Conservation (phyloP, 2,797 vertebrate genomes). For the Enteromius radiatus region DNA sequence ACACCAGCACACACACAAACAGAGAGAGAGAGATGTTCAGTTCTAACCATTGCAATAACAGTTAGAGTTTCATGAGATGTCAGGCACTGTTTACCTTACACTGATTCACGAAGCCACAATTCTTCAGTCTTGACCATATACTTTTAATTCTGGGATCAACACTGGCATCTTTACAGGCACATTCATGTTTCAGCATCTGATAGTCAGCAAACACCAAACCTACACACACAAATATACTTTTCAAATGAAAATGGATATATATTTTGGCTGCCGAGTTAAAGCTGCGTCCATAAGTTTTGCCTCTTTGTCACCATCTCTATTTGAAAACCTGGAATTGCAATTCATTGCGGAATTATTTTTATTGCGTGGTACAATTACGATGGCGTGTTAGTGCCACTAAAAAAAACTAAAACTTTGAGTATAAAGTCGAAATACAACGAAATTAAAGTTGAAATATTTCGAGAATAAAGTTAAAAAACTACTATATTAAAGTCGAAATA, state of each 20-base stretch:
- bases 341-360: too few relatives aligned
- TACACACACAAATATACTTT: slow-evolving; percentile 61
- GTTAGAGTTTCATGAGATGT: neutral
- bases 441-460: too few relatives aligned
- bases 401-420: too few relatives aligned
- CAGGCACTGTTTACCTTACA: slow-evolving; percentile 82
- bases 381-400: too few relatives aligned
- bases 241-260: neutral
- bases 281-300: too few relatives aligned
- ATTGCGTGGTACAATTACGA: too few relatives aligned
- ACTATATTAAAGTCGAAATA: too few relatives aligned
- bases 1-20: slow-evolving; percentile 40
- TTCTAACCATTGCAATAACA: neutral
- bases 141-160: slow-evolving; percentile 88
- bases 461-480: too few relatives aligned
- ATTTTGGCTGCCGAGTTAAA: neutral
- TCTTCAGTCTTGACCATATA: slow-evolving; percentile 91
- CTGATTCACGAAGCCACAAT: slow-evolving; percentile 84
- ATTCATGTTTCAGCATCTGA: slow-evolving; percentile 91
- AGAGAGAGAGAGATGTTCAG: neutral
- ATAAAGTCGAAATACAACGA: too few relatives aligned
- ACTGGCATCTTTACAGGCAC: slow-evolving; percentile 88
- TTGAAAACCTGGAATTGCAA: too few relatives aligned
- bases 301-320: too few relatives aligned
- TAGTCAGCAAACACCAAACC: slow-evolving; percentile 90